Base-by-base conservation (phyloP, 1,140 invertebrate species). In the Tetramorium parvispinum region DNA sequence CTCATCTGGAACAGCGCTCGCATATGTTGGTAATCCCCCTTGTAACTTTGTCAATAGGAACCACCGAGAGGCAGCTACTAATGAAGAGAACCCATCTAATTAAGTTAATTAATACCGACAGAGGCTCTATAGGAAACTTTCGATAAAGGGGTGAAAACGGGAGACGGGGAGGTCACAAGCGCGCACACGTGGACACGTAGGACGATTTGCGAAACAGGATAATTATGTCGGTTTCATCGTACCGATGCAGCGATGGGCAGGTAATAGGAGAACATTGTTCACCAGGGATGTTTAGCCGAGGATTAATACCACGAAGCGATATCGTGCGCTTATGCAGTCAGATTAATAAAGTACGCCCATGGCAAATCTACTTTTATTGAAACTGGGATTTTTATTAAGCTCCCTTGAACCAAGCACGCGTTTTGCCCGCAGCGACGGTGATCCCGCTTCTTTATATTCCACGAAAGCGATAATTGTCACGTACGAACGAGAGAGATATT, bases 31-130 rank as follows among this genome's bases (percentile, higher is more conserved):
- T 68, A 76, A 87, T 88, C 53, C 49, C n/a, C 3, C 40, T 55
- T 57, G 70, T 87, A 75, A 68, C 21, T 6, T 11, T 51, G 27
- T 70, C 53, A 73, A 81, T 37, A 49, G 40, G 18, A 63, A 77
- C 53, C 53, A 73, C 73, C 63, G 63, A 83, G 46, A 40, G 24
- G 21, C 21, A 13, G 10, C n/a, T 46, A 49, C 55, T 88, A 88
- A 88, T 70, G 86, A 85, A 68, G 46, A 73, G 73, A 59, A 55
- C 49, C 81, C 51, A 61, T 21, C 51, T 88, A 89, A 88, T 89
- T 85, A 89, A 85, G 55, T 78, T 87, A 83, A 88, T 87, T 88
- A 87, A 88, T 87, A 63, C 66, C 46, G 76, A 55, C 40, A 53
- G 40, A 24, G 10, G 53, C 57, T 61, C 32, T 51, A 43, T 53